Conservation (phyloP, 2,888 invertebrate genomes). For the Miltochrista miniata region DNA sequence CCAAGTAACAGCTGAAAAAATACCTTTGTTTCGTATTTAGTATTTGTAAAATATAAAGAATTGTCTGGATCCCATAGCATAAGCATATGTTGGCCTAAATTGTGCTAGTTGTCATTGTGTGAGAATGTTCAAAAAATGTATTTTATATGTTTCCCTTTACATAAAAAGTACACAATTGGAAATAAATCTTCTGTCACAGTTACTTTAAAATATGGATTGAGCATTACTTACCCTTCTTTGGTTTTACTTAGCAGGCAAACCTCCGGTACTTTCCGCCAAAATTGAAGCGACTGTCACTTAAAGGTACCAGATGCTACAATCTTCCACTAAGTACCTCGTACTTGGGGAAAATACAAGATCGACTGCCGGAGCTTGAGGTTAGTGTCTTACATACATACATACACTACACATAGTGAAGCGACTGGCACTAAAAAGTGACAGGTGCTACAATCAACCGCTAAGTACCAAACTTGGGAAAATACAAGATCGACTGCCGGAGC, state of each 20-base stretch:
- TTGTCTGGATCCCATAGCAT: too few species aligned
- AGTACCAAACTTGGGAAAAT: slow-evolving; percentile 83
- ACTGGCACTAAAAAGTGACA: slow-evolving; percentile 82
- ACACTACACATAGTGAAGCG: slow-evolving; percentile 65
- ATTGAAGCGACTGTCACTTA: slow-evolving; percentile 84
- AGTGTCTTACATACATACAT: slow-evolving; percentile 13
- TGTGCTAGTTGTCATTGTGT: too few species aligned
- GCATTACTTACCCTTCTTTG: too few species aligned
- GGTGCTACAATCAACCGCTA: slow-evolving; percentile 69
- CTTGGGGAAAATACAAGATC: slow-evolving; percentile 79
- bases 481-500: slow-evolving; percentile 70
- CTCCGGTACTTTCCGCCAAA: slow-evolving; percentile 86
- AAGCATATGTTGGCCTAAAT: too few species aligned
- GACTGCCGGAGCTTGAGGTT: slow-evolving; percentile 80
- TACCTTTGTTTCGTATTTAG: too few species aligned
- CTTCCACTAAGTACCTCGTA: slow-evolving; percentile 75
- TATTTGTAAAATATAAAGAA: too few species aligned
- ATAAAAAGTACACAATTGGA: too few species aligned
- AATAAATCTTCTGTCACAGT: too few species aligned
- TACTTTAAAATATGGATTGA: too few species aligned
- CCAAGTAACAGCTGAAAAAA: too few species aligned
- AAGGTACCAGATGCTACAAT: slow-evolving; percentile 77
- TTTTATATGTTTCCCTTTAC: too few species aligned
- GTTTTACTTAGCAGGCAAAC: slow-evolving; percentile 73
- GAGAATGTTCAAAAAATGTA: too few species aligned